Evolutionary conservation across 2,797 vertebrate genomes (phyloP), one percentile per base, ranked within the genome.

Genomic region (Periparus ater): DNA sequence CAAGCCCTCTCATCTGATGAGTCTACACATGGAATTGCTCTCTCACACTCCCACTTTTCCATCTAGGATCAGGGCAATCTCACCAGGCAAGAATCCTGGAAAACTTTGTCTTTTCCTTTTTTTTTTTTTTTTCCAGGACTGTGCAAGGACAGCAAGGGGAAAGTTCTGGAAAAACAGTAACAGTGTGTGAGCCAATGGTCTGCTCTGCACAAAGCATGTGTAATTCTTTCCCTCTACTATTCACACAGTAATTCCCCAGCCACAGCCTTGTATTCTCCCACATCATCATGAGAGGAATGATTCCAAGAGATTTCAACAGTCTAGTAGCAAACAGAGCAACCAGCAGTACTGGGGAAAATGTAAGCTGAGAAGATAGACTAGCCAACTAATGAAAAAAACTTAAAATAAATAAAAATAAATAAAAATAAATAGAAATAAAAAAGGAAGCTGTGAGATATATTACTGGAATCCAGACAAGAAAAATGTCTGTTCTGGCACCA

Each of bases 41-140:
- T 88, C 44, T 53, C 17, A 72, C 21, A 25, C 30, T 81, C 38
- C 16, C 14, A 36, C 7, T 13, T 80, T 71, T 65, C 62, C 54
- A 79, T 83, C 68, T 71, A 91, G 50, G 78, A 26, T 73, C 47
- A 75, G 9, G 3, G 19, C 0, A 3, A 92, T 86, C 77, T 96
- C 93, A 96, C 36, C 61, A 95, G 78, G 66, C 94, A 97, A 75
- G 80, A 96, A 96, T 91, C 57, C 87, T 86, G 67, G 65, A 90
- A 95, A 97, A 95, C 21, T n/a, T 53, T 58, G 32, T 30, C 14
- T 75, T 50, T 29, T 16, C n/a, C 70, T 71, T 67, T 67, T 29
- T 10, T 15, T 36, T 60, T 14, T 50, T 63, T 38, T n/a, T 15
- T n/a, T 3, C 4, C 63, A 61, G 74, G 47, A 88, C 78, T 86